These are phyloP conservation scores for Odontothrips loti DNA, from an alignment of 2,888 invertebrate genomes.

Conservation along the genomic window DNA sequence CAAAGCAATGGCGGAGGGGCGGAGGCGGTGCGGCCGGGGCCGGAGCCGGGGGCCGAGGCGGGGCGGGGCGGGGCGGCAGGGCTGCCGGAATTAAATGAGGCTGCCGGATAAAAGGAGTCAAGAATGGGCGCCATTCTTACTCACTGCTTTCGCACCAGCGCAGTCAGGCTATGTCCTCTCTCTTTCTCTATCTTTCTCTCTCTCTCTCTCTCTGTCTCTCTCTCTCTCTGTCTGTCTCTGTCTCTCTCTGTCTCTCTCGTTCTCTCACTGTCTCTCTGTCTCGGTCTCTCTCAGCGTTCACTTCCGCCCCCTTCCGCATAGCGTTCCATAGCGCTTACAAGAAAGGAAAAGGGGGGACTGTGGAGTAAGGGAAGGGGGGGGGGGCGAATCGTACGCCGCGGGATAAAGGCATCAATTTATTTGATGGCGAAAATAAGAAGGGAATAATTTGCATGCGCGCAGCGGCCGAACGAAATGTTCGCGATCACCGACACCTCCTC, in stretches of 20 bases:
- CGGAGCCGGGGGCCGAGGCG: not conserved
- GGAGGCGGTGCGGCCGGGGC: not conserved
- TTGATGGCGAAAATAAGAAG: not conserved
- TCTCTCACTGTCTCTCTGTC: too few relatives aligned
- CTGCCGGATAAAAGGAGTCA: slow-evolving; percentile 12
- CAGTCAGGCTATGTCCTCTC: not conserved
- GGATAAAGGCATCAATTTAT: slow-evolving; percentile 14
- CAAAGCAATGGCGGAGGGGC: not conserved
- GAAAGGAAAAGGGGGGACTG: too few relatives aligned
- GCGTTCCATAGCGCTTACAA: too few relatives aligned
- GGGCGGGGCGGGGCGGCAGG: not conserved
- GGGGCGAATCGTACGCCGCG: not conserved
- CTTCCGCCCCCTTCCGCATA: too few relatives aligned
- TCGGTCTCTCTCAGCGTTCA: too few relatives aligned
- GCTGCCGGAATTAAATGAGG: slow-evolving; percentile 16
- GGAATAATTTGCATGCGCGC: not conserved
- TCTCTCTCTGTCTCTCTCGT: too few relatives aligned
- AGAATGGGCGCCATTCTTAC: slow-evolving; percentile 11
- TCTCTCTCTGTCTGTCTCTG: too few relatives aligned
- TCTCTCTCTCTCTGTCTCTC: too few relatives aligned
- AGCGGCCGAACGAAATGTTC: too few relatives aligned
- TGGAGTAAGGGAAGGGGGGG: not conserved
- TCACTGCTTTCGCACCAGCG: slow-evolving; percentile 9
- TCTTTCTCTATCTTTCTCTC: too few relatives aligned
- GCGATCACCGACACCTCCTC: not conserved